Evolutionary conservation across 1,140 invertebrate species (phyloP), one percentile per base, ranked within the genome.

Genomic region (Teleopsis dalmanni): DNA sequence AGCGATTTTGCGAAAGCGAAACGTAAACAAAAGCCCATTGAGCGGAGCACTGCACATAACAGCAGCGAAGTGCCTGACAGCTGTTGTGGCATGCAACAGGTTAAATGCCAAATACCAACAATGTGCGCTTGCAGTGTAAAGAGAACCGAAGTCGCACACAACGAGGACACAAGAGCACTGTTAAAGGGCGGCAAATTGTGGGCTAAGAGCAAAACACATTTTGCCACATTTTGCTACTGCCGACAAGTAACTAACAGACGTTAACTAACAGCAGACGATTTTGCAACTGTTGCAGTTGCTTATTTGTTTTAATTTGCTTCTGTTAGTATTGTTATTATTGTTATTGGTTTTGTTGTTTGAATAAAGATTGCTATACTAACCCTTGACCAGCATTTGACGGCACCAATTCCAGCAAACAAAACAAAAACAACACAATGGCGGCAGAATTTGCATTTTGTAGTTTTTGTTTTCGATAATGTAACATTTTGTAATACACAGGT

Each of bases 311-410:
- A 38, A 11, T 21, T 21, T 23, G 25, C 10, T 38, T 9, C 6
- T 8, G 19, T 38, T 19, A 38, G 25, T 23, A 38, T 38, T 23
- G 18, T 4, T 13, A 44, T 13, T 18, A 10, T 36, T 16, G n/a
- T n/a, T n/a, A n/a, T n/a, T n/a, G n/a, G n/a, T n/a, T n/a, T n/a
- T n/a, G n/a, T n/a, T n/a, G n/a, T n/a, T n/a, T n/a, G 4, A 44
- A 44, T 31, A 22, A 22, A 44, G 34, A 21, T 43, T 43, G 21
- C 18, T 31, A 43, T 45, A 50, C 48, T 44, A 45, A 50, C 48
- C 48, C 41, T 31, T 50, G 48, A 45, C 34, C 41, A 44, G 48
- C 26, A 16, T 42, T 38, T 43, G 44, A 50, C 18, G 36, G 48
- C 33, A 42, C 33, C 40, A 41, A 34, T 21, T 42, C 25, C 34